phyloP scores from a whole-genome alignment of 2,113 vertebrate genomes.

The Marmota monax region DNA sequence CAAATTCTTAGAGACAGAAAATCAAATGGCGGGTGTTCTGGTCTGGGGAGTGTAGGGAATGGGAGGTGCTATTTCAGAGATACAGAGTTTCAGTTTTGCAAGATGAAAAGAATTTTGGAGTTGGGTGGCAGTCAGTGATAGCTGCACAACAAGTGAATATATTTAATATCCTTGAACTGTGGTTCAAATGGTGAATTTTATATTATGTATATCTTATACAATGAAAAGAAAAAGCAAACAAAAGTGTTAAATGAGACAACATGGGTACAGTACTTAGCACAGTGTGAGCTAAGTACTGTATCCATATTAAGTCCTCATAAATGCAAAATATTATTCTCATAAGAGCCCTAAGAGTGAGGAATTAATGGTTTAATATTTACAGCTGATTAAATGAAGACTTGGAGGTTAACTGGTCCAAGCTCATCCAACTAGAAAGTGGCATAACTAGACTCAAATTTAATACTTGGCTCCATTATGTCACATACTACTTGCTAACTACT shows the following conservation, averaged over 20 bases:
- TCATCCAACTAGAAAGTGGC: neutral
- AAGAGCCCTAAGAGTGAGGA: neutral
- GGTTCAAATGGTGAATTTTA: conserved; percentile 6
- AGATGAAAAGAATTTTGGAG: neutral
- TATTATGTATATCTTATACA: neutral
- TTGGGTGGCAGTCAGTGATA: neutral
- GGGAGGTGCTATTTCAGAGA: neutral
- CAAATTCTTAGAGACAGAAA: neutral
- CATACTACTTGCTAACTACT: neutral
- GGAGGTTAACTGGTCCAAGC: neutral
- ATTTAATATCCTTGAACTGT: neutral
- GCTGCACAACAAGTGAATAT: neutral
- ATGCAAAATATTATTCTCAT: neutral
- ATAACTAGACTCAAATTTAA: neutral
- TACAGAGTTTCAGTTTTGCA: neutral
- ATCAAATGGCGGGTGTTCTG: neutral
- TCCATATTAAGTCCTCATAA: neutral
- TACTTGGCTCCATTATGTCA: neutral
- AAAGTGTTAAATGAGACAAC: conserved; percentile 5
- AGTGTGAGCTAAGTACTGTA: neutral
- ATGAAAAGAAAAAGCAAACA: neutral
- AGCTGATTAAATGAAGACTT: conserved; percentile 20
- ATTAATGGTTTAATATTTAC: neutral
- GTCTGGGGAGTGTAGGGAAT: neutral
- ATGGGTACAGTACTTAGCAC: neutral